Percentiles rank a stretch among this genome's conserved stretches.
phyloP scores from a whole-genome alignment of 2,797 vertebrate species.

The Syngnathus acus region DNA sequence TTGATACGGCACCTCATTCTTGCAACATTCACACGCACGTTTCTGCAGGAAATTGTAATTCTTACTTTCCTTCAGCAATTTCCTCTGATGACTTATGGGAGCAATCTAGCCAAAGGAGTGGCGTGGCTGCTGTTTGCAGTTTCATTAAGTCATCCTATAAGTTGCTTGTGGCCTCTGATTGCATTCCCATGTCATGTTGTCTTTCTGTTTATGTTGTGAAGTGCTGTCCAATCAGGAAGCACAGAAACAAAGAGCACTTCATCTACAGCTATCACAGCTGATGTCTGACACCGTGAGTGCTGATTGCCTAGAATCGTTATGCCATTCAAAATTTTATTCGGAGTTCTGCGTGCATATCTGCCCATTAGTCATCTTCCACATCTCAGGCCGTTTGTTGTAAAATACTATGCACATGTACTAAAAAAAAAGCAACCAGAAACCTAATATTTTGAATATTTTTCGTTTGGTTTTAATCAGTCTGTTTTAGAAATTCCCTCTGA shows the following conservation, averaged over 20 bases:
- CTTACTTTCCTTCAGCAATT: neutral
- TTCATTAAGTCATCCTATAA: slow-evolving; percentile 29
- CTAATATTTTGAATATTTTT: no score
- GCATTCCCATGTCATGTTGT: slow-evolving; percentile 38
- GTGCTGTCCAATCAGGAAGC: slow-evolving; percentile 17
- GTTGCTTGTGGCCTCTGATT: slow-evolving; percentile 22
- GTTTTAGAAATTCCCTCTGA: no score
- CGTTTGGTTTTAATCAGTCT: no score
- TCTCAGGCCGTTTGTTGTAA: no score
- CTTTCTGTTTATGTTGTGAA: slow-evolving; percentile 14
- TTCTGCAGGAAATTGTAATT: neutral
- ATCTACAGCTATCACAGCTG: neutral
- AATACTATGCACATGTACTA: no score
- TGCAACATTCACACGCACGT: neutral
- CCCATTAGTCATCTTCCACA: no score
- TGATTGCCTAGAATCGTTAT: neutral
- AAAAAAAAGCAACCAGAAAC: no score
- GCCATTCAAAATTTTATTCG: neutral
- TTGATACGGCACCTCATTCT: neutral
- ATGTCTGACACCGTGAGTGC: neutral
- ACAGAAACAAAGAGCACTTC: slow-evolving; percentile 26
- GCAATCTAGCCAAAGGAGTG: neutral
- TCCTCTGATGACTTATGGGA: slow-evolving; percentile 6
- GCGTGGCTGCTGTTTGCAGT: slow-evolving; percentile 8
- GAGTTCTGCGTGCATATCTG: neutral